These are phyloP conservation scores for Acrossocheilus fasciatus DNA, from an alignment of 2,797 vertebrate species.

Conservation along the genomic window DNA sequence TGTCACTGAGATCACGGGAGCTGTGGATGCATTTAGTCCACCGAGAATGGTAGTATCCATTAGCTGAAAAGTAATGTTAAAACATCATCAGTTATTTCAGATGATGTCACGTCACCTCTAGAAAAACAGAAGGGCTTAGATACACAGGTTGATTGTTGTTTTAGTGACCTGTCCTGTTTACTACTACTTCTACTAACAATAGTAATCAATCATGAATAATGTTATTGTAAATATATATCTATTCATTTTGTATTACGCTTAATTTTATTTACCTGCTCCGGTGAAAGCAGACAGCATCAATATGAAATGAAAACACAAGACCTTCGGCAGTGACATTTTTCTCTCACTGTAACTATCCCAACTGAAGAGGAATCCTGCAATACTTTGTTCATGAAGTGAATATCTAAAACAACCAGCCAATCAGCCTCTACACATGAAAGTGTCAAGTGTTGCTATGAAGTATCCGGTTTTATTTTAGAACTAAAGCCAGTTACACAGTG, in stretches of 20 bases:
- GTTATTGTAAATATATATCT: background rate
- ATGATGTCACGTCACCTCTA: background rate
- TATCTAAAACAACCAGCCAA: background rate
- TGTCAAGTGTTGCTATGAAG: constrained; percentile 3
- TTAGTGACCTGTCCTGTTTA: background rate
- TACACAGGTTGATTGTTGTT: accelerated
- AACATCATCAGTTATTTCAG: background rate
- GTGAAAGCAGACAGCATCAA: background rate
- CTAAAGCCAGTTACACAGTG: background rate
- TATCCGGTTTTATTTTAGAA: background rate
- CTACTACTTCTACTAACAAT: background rate
- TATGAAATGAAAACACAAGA: background rate
- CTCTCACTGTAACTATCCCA: background rate
- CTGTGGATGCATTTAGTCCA: constrained; percentile 12
- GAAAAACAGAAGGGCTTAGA: background rate
- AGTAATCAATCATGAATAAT: background rate
- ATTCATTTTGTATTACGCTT: background rate
- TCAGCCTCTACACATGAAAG: background rate
- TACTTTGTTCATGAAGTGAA: background rate
- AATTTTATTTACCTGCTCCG: background rate
- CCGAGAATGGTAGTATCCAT: constrained; percentile 36
- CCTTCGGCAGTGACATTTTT: background rate
- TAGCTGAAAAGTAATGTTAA: constrained; percentile 1
- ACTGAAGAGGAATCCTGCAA: background rate
- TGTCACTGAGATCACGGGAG: constrained; percentile 37